Evolutionary conservation across 2,113 vertebrate genomes (phyloP), one percentile per base, ranked within the genome.

Genomic region (Chaenocephalus aceratus): DNA sequence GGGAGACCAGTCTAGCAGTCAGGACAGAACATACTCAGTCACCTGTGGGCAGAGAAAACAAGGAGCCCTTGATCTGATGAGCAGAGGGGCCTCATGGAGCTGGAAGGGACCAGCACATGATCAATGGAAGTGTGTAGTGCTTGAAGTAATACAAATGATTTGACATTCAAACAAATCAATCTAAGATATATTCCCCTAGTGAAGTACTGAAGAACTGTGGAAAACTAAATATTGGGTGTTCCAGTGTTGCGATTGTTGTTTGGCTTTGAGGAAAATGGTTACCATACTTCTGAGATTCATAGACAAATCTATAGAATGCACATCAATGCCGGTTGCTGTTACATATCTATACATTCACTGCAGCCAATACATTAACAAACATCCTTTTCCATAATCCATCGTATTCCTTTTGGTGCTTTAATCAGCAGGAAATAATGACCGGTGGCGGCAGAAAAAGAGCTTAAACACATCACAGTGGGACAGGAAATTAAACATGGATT

Each of bases 401-500:
- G 46, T 73, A 72, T 62, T 82, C 64, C 63, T 85, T 74, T 65
- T 62, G 75, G 59, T 72, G 70, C 83, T 74, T 72, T 66, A 88
- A 88, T 80, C 80, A 87, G 79, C 51, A 4, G 76, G 78, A 84
- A 67, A 92, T 92, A 88, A 84, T 85, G 78, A 84, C 64, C 86
- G 77, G 75, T 44, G 78, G 84, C 75, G 67, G 34, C 57, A 80
- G 56, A 66, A 79, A 87, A 80, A 70, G 57, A 54, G 82, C 71
- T 89, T 84, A 86, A 72, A 77, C 68, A 63, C 74, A 68, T 79
- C 72, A 84, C 86, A 86, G 68, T 51, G 86, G 88, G 86, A 78
- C 80, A 84, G 89, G 90, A 93, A 92, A 93, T 91, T 86, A 93
- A 91, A 89, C 72, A 86, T 62, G 83, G 91, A 91, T 89, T 85